Conservation (phyloP, 2,888 invertebrate genomes). For the Acrobasis suavella region DNA sequence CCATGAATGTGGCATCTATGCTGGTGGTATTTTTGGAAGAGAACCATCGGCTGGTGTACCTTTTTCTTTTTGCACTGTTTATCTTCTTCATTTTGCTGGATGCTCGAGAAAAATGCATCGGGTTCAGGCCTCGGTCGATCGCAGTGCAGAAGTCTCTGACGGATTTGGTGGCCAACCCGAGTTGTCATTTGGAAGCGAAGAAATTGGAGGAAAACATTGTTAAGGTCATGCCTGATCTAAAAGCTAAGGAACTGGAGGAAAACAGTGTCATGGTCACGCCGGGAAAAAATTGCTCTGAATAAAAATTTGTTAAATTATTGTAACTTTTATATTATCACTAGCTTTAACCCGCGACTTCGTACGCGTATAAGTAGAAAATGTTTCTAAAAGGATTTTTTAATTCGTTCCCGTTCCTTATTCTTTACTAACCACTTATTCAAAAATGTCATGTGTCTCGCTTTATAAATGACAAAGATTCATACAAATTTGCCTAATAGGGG, state of each 20-base stretch:
- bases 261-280: not conserved
- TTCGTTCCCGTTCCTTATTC: no score
- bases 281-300: not conserved
- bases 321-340: no score
- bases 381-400: no score
- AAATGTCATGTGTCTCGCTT: no score
- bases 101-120: slow-evolving; percentile 4
- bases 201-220: not conserved
- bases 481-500: no score
- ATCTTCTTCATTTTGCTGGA: slow-evolving; percentile 29
- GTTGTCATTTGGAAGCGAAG: slow-evolving; percentile 1
- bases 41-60: slow-evolving; percentile 38
- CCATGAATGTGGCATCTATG: slow-evolving; percentile 29
- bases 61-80: slow-evolving; percentile 37
- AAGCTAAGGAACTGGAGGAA: not conserved
- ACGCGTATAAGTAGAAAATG: no score
- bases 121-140: not conserved
- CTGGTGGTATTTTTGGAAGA: slow-evolving; percentile 41
- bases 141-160: slow-evolving; percentile 6
- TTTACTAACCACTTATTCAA: no score
- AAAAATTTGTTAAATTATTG: not conserved
- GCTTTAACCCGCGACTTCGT: no score
- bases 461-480: no score
- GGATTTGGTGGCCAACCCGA: not conserved
- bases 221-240: not conserved